Conservation (phyloP, 2,888 invertebrate genomes). For the Bunonema sp. region DNA sequence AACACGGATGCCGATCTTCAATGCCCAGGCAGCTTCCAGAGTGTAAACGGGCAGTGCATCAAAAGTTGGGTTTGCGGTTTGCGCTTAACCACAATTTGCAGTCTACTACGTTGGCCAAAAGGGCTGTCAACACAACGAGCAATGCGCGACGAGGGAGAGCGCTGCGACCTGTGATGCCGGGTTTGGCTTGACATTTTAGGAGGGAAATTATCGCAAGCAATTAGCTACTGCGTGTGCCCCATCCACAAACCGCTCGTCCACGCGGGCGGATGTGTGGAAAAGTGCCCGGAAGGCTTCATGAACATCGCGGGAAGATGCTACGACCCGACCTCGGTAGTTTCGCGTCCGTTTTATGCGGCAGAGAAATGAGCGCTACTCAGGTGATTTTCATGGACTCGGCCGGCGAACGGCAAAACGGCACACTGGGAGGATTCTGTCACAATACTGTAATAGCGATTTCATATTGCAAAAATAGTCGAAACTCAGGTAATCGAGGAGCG, state of each 20-base stretch:
- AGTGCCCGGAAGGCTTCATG: slow-evolving; percentile 38
- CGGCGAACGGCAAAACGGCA: slow-evolving; percentile 18
- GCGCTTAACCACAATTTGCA: too few relatives aligned
- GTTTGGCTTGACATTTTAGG: too few relatives aligned
- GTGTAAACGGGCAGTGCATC: too few relatives aligned
- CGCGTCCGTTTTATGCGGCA: too few relatives aligned
- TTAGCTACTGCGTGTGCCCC: slow-evolving; percentile 37
- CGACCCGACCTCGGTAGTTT: too few relatives aligned
- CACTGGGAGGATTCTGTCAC: slow-evolving; percentile 18
- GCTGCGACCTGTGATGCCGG: slow-evolving; percentile 32
- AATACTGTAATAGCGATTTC: too few relatives aligned
- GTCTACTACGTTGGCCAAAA: slow-evolving; percentile 40
- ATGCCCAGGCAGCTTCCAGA: too few relatives aligned
- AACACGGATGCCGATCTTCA: too few relatives aligned
- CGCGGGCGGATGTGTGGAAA: slow-evolving; percentile 27
- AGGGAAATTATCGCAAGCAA: too few relatives aligned
- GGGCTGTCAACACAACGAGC: slow-evolving; percentile 35
- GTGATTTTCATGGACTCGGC: slow-evolving; percentile 27
- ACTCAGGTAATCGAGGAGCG: slow-evolving; percentile 19
- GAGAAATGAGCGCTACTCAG: too few relatives aligned
- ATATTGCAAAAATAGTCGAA: too few relatives aligned
- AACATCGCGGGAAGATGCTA: slow-evolving; percentile 40
- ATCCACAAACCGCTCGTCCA: slow-evolving; percentile 28
- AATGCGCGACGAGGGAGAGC: slow-evolving; percentile 26
- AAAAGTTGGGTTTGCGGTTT: too few relatives aligned